These are phyloP conservation scores for Colletes gigas DNA, from an alignment of 1,140 invertebrate genomes.

Conservation along the genomic window DNA sequence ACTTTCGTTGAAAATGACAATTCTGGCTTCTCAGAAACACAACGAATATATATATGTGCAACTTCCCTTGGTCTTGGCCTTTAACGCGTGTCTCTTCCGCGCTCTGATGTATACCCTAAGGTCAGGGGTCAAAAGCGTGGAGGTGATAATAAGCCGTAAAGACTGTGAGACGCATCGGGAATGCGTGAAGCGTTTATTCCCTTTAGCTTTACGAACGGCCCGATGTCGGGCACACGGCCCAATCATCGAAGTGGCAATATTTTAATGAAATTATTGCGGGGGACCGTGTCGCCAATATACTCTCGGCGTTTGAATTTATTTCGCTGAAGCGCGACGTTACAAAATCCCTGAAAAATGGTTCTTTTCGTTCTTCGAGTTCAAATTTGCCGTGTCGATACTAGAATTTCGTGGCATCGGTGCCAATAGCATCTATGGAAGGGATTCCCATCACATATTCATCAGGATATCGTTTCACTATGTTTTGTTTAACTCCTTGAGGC, in stretches of 20 bases:
- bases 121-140: slow-evolving; percentile 70
- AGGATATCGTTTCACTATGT: no score
- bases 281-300: slow-evolving; percentile 39
- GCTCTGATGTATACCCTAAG: slow-evolving; percentile 65
- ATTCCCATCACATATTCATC: no score
- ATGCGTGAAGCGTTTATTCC: slow-evolving; percentile 72
- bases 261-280: slow-evolving; percentile 57
- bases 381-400: background rate
- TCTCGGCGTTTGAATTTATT: background rate
- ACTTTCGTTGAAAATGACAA: background rate
- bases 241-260: slow-evolving; percentile 56
- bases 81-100: slow-evolving; percentile 38
- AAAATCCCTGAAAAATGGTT: background rate
- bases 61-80: slow-evolving; percentile 9
- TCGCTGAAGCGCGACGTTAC: background rate
- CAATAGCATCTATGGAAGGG: no score
- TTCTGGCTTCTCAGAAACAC: slow-evolving; percentile 50
- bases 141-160: slow-evolving; percentile 78
- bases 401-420: no score
- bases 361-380: background rate
- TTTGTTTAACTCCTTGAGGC: no score
- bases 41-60: slow-evolving; percentile 4
- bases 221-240: slow-evolving; percentile 37
- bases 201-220: slow-evolving; percentile 47
- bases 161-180: slow-evolving; percentile 74